A percentile compares a stretch with the other conserved stretches of the same genome.
These are phyloP conservation scores for Dasypolia templi DNA, from an alignment of 2,888 invertebrate species.

Conservation along the genomic window DNA sequence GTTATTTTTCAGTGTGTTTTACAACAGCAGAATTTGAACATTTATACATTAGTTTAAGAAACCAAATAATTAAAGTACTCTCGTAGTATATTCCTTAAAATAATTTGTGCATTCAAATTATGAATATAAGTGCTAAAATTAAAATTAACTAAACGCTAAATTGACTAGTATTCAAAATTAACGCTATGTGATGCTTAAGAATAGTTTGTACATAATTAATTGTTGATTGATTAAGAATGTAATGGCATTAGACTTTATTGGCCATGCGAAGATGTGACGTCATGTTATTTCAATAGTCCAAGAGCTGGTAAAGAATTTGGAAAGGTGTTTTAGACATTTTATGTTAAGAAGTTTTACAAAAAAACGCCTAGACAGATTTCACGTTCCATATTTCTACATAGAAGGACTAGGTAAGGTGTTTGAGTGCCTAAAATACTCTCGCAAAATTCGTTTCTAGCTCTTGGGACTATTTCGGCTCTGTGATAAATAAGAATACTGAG, in stretches of 20 bases:
- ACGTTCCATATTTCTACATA: too few species aligned
- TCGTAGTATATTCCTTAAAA: constrained; percentile 43
- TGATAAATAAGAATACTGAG: constrained; percentile 34
- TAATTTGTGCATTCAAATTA: constrained; percentile 63
- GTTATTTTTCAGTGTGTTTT: not conserved
- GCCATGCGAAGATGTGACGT: constrained; percentile 25
- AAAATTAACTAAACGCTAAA: constrained; percentile 68
- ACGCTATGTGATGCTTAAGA: constrained; percentile 65
- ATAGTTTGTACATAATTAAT: constrained; percentile 74
- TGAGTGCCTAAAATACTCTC: not conserved
- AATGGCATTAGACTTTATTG: constrained; percentile 48
- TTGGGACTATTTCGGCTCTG: not conserved
- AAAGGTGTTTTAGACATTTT: too few species aligned
- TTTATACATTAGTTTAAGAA: constrained; percentile 43
- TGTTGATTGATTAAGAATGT: constrained; percentile 56
- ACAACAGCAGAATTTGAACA: constrained; percentile 26
- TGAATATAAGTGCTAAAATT: constrained; percentile 58
- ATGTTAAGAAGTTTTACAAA: too few species aligned
- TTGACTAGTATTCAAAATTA: constrained; percentile 75
- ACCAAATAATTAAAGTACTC: constrained; percentile 48
- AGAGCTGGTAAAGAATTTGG: not conserved
- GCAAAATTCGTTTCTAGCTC: constrained; percentile 1
- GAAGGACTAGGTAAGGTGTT: too few species aligned
- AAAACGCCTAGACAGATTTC: too few species aligned
- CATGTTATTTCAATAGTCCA: constrained; percentile 16